Base-by-base conservation (phyloP, 2,113 vertebrate genomes). In the Corythornis madagascariensis region DNA sequence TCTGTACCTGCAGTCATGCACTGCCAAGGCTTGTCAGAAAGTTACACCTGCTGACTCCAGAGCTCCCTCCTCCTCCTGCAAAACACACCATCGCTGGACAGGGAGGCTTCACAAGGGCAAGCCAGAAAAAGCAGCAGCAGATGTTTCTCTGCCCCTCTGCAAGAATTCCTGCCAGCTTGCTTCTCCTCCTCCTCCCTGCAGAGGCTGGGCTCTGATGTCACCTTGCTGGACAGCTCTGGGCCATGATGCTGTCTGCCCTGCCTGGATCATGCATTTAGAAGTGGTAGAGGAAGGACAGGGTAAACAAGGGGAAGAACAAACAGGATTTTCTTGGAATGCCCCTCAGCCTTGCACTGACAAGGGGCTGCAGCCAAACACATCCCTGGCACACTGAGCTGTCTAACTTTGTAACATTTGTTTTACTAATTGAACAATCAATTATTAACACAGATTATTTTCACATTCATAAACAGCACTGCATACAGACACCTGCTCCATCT, bases 341-440 rank as follows among this genome's bases (percentile, higher is more conserved):
- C 96, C 90, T 92, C 76, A 95, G 90, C 86, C 91, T 96, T 82
- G 78, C 66, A 87, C 80, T 95, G 93, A 92, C 93, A 94, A 96
- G n/a, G 70, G 95, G 80, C 71, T 91, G 87, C 66, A 94, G 83
- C 75, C 94, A 97, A 97, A 97, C 96, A 94, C 72, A 96, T 88
- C 91, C 57, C 76, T 80, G 70, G 83, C 92, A 96, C 85, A 95
- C 95, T 96, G 84, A 93, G 84, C 96, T 97, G 94, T 94, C 95
- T 95, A 92, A 95, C 90, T 95, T 92, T 90, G 96, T 95, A 96
- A 93, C 95, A 96, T 97, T 97, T 97, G 97, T 95, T 97, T 96
- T 97, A 90, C 95, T 97, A 97, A 97, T 97, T 98, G 95, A 97
- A 96, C 90, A 93, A 97, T 98, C 96, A 97, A 97, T 97, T 98